These are phyloP conservation scores for Propithecus coquereli DNA, from an alignment of 2,113 vertebrate species.

Conservation along the genomic window DNA sequence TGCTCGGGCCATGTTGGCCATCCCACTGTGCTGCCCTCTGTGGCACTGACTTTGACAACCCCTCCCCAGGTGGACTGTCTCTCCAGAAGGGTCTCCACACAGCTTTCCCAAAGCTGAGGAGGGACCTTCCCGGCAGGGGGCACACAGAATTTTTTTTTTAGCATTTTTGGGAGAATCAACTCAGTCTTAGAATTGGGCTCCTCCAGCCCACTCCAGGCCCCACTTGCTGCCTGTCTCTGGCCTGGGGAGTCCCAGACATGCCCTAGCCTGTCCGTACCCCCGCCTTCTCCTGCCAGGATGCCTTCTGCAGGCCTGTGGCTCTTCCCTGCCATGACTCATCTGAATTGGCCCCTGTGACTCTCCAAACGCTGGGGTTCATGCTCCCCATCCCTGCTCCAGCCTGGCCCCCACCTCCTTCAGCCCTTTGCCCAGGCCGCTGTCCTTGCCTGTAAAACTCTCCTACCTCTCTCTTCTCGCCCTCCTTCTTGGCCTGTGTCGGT, in stretches of 20 bases:
- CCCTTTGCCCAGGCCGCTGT: background rate
- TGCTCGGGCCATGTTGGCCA: background rate
- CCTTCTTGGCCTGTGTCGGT: background rate
- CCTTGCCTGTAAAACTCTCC: background rate
- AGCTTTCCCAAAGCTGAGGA: background rate
- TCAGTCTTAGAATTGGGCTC: background rate
- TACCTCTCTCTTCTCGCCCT: background rate
- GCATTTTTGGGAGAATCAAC: background rate
- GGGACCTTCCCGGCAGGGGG: background rate
- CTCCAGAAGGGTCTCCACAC: background rate
- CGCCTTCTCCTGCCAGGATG: background rate
- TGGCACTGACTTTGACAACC: background rate
- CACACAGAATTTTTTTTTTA: background rate
- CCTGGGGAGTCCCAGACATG: background rate
- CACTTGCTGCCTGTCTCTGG: background rate
- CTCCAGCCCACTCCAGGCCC: background rate
- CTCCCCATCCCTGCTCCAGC: background rate
- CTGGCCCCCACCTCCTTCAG: background rate
- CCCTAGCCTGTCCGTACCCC: background rate
- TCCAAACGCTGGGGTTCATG: background rate
- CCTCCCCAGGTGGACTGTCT: background rate
- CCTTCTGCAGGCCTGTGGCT: background rate
- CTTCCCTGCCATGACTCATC: background rate
- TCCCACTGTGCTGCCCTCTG: background rate
- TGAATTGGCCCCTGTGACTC: background rate